Evolutionary conservation across 2,797 vertebrate species (phyloP).

Genomic region (Nasua narica): DNA sequence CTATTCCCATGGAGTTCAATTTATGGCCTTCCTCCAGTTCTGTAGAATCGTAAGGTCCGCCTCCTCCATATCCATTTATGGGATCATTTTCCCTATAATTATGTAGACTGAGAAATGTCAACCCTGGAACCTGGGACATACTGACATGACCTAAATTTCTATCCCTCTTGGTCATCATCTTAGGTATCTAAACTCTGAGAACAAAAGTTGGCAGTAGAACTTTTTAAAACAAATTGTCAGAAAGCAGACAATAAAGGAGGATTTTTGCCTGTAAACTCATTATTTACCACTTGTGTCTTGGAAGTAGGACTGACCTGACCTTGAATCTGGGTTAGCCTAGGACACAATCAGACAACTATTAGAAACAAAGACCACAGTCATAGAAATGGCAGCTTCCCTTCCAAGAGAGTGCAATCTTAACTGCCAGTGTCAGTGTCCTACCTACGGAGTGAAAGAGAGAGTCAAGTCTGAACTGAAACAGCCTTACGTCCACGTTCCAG

Average conservation of each 20-base stretch:
- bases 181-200: constrained; percentile 9
- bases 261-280: not conserved
- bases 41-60: not conserved
- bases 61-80: not conserved
- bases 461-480: not conserved
- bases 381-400: not conserved
- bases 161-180: not conserved
- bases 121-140: not conserved
- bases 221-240: not conserved
- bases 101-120: constrained; percentile 30
- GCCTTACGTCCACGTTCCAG: not conserved
- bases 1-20: constrained; percentile 25
- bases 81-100: not conserved
- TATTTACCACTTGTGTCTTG: constrained; percentile 28
- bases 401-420: not conserved
- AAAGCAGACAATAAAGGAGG: not conserved
- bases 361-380: constrained; percentile 24
- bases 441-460: not conserved
- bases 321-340: constrained; percentile 46
- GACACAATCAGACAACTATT: constrained; percentile 42
- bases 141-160: constrained; percentile 22
- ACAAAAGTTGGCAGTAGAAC: not conserved
- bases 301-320: constrained; percentile 34
- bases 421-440: not conserved
- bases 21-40: not conserved